phyloP scores from a whole-genome alignment of 2,888 invertebrate species.

The Cordilura impudica region DNA sequence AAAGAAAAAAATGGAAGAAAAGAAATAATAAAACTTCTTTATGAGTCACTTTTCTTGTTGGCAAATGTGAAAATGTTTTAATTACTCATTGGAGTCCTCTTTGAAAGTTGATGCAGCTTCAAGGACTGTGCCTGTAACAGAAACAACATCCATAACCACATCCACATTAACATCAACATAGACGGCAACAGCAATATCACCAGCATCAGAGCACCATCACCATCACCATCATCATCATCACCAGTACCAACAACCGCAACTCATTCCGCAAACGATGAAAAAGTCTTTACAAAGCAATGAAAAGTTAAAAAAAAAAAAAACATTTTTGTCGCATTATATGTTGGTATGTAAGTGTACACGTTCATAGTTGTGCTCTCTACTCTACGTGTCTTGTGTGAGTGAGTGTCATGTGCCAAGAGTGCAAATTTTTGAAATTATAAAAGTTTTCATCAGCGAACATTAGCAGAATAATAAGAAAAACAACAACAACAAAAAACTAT shows the following conservation, averaged over 20 bases:
- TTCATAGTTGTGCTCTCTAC: conserved; percentile 18
- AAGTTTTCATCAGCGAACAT: conserved; percentile 62
- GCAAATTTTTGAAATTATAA: conserved; percentile 62
- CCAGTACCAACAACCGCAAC: background rate
- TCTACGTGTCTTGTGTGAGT: conserved; percentile 13
- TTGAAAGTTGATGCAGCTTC: conserved; percentile 59
- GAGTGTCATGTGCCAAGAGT: conserved; percentile 58
- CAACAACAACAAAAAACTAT: conserved; percentile 29
- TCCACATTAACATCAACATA: background rate
- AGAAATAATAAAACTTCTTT: conserved; percentile 59
- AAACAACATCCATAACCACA: conserved; percentile 9
- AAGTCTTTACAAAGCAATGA: conserved; percentile 26
- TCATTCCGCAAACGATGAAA: background rate
- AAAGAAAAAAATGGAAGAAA: background rate
- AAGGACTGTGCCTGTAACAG: conserved; percentile 48
- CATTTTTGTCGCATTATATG: conserved; percentile 60
- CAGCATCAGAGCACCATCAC: background rate
- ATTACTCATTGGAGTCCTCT: conserved; percentile 73
- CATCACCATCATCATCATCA: conserved; percentile 2
- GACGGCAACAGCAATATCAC: conserved; percentile 4
- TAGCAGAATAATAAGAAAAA: conserved; percentile 52
- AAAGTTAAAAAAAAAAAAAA: conserved; percentile 21
- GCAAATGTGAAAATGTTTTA: conserved; percentile 72
- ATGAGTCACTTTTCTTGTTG: conserved; percentile 62
- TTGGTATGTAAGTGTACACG: conserved; percentile 11